A percentile compares a stretch with the other conserved stretches of the same genome.
These are phyloP conservation scores for Capreolus pygargus DNA, from an alignment of 2,113 vertebrate species.

Conservation along the genomic window DNA sequence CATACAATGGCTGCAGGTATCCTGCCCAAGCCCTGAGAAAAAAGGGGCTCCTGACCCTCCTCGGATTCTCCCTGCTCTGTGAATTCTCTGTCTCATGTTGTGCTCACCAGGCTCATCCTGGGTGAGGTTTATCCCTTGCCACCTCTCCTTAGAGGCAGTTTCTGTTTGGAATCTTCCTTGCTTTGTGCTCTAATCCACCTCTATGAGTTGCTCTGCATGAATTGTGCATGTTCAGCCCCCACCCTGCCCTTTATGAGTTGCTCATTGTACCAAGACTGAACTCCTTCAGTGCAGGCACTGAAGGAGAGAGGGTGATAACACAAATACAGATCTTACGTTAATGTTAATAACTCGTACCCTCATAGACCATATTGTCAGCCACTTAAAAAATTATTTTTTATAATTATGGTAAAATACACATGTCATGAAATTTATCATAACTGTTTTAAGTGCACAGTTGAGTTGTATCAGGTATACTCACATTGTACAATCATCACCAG, in stretches of 20 bases:
- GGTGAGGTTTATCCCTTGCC: background rate
- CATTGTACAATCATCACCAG: no score
- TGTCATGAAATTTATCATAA: background rate
- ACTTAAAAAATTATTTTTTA: background rate
- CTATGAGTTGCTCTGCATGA: background rate
- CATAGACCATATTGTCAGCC: background rate
- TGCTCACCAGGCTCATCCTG: background rate
- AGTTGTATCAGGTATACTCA: background rate
- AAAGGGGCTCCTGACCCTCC: background rate
- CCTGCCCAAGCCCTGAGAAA: background rate
- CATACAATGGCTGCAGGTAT: background rate
- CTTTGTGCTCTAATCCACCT: background rate
- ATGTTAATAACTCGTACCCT: background rate
- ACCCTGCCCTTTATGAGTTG: no score
- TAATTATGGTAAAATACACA: background rate
- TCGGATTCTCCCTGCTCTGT: background rate
- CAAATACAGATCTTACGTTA: background rate
- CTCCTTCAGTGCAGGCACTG: background rate
- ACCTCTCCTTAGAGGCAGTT: background rate
- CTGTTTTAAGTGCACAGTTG: background rate
- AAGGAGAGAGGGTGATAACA: background rate
- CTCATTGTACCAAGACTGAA: background rate
- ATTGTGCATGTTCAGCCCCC: background rate
- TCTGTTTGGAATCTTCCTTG: background rate
- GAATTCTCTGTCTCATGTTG: background rate